Base-by-base conservation (phyloP, 2,888 invertebrate species). In the Diplazon laetatorius region DNA sequence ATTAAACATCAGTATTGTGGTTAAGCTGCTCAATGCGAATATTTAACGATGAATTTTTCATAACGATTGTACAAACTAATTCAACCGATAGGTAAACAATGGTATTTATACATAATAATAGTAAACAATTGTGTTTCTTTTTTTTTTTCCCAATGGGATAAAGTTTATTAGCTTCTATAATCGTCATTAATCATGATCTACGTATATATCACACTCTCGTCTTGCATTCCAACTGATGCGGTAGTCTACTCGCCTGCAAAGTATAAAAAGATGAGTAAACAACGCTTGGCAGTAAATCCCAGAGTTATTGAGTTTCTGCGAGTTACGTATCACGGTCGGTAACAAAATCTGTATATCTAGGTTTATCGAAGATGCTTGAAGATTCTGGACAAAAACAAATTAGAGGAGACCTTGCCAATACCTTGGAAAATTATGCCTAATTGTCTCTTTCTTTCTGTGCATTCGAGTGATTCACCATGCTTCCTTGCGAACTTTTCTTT, bases 171-270 rank as follows among this genome's bases (percentile, higher is more conserved):
- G 3, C 14, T 52, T 30, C 14, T 22, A 30, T 52, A 25, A 8
- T 52, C 25, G 22, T 30, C 12, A 52, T 30, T 22, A 25, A 52
- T 25, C 25, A n/a, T 52, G 5, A 30, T 5, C 30, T 30, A 52
- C 52, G 22, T 30, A 14, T 52, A 6, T 52, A 52, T 52, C 52
- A 30, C 52, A 52, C 25, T 5, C 6, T 52, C 30, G 22, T 52
- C 52, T 25, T 52, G 22, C 52, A 6, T 30, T 25, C 0, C 25
- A 52, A 25, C 14, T 22, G 25, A 25, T 25, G 8, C 30, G 30
- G n/a, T 14, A 8, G 2, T 14, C 14, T 52, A 30, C 22, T 30
- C 14, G 25, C 14, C 22, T 50, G 12, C 30, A 50, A 1, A 22
- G 12, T 12, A 50, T 22, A 50, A 6, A 50, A 50, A 12, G 22